Evolutionary conservation across 2,113 vertebrate genomes (phyloP).

Genomic region (Craseonycteris thonglongyai): DNA sequence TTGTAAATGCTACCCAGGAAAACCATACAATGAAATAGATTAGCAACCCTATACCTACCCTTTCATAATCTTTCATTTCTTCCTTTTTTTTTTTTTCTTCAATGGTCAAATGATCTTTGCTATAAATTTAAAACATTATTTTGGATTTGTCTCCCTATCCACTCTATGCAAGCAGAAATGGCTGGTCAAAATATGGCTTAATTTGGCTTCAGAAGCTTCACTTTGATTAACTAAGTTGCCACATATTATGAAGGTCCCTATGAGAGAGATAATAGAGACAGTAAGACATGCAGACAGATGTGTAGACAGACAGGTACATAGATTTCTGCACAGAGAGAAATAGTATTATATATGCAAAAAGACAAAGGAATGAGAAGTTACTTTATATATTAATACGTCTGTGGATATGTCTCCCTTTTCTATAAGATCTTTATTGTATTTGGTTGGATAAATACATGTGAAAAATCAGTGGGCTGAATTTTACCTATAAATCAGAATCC

Average conservation of each 20-base stretch:
- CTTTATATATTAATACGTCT: not conserved
- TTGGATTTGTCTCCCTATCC: not conserved
- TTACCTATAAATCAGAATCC: not conserved
- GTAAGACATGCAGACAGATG: not conserved
- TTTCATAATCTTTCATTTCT: not conserved
- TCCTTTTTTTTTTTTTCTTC: not conserved
- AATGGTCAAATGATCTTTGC: not conserved
- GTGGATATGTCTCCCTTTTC: not conserved
- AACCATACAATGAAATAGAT: not conserved
- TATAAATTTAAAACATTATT: not conserved
- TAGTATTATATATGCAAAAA: not conserved
- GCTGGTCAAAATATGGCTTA: not conserved
- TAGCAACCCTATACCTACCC: not conserved
- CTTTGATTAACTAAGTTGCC: not conserved
- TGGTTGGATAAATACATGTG: not conserved
- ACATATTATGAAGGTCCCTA: not conserved
- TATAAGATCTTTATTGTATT: not conserved
- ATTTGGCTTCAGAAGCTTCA: not conserved
- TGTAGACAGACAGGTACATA: not conserved
- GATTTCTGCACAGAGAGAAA: not conserved
- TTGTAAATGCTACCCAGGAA: not conserved
- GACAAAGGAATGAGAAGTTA: not conserved
- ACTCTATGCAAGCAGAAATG: not conserved
- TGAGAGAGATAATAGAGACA: not conserved
- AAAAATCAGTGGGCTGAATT: not conserved